Conservation (phyloP, 2,888 invertebrate species). For the Aspidiotus destructor region DNA sequence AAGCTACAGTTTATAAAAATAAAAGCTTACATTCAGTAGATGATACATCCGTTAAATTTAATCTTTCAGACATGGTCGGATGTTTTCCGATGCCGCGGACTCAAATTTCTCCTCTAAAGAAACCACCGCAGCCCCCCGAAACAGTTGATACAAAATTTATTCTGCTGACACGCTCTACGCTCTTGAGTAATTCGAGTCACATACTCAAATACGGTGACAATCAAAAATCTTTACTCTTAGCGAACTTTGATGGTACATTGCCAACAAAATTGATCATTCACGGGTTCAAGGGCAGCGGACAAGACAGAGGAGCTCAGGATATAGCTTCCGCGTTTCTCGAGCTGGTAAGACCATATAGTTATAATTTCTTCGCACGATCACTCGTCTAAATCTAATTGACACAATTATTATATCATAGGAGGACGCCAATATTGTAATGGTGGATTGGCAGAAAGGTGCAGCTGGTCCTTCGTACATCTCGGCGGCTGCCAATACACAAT, state of each 20-base stretch:
- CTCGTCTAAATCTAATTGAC: neutral
- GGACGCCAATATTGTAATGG: constrained; percentile 48
- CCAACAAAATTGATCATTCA: constrained; percentile 49
- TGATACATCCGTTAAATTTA: too few relatives aligned
- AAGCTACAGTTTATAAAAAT: too few relatives aligned
- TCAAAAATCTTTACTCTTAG: constrained; percentile 43
- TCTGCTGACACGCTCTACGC: constrained; percentile 43
- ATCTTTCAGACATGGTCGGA: constrained; percentile 47
- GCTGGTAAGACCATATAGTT: constrained; percentile 43
- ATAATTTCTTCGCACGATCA: neutral
- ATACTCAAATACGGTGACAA: constrained; percentile 46
- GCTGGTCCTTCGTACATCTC: constrained; percentile 48
- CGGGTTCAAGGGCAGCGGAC: constrained; percentile 51
- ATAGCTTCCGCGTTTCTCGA: constrained; percentile 46
- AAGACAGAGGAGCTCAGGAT: constrained; percentile 44
- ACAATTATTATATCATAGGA: constrained; percentile 41
- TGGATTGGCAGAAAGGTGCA: constrained; percentile 52
- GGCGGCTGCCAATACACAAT: constrained; percentile 53
- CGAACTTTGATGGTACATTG: constrained; percentile 44
- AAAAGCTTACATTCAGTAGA: too few relatives aligned
- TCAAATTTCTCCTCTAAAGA: constrained; percentile 46
- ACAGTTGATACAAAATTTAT: constrained; percentile 48
- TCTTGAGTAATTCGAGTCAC: constrained; percentile 21
- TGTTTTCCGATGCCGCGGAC: constrained; percentile 48
- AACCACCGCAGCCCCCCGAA: constrained; percentile 49